A percentile compares a stretch with the other conserved stretches of the same genome.
phyloP scores from a whole-genome alignment of 2,888 invertebrate species.

The Callimorpha dominula region DNA sequence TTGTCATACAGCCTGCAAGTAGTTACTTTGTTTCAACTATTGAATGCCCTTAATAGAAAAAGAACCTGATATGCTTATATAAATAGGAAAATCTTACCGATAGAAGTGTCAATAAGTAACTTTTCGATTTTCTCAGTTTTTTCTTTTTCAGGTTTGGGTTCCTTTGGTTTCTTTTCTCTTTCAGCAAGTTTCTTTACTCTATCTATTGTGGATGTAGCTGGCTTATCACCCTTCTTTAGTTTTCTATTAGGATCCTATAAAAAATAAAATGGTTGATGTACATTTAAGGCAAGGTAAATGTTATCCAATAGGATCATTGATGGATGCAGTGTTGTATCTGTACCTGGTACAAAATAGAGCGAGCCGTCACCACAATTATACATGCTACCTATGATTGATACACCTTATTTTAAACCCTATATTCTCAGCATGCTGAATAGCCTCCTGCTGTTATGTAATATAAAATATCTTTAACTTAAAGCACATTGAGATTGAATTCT shows the following conservation, averaged over 20 bases:
- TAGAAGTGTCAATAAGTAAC: conserved; percentile 64
- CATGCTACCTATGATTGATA: too few relatives aligned
- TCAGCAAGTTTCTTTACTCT: conserved; percentile 63
- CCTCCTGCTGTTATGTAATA: too few relatives aligned
- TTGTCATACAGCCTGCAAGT: neutral
- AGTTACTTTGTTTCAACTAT: neutral
- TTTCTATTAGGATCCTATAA: conserved; percentile 78
- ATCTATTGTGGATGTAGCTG: conserved; percentile 56
- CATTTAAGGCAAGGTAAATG: neutral
- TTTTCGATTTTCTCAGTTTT: conserved; percentile 57
- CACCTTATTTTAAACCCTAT: too few relatives aligned
- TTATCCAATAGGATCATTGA: too few relatives aligned
- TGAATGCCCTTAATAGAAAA: neutral
- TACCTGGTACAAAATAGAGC: too few relatives aligned
- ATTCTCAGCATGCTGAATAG: too few relatives aligned
- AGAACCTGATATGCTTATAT: neutral
- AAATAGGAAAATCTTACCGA: conserved; percentile 57
- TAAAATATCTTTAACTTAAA: too few relatives aligned
- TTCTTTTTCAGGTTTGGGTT: conserved; percentile 67
- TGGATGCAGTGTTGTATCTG: too few relatives aligned
- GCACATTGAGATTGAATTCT: too few relatives aligned
- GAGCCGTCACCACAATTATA: too few relatives aligned
- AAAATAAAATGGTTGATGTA: neutral
- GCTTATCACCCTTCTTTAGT: conserved; percentile 52
- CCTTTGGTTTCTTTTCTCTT: conserved; percentile 69